phyloP scores from a whole-genome alignment of 2,797 vertebrate genomes.

The Catharus ustulatus region DNA sequence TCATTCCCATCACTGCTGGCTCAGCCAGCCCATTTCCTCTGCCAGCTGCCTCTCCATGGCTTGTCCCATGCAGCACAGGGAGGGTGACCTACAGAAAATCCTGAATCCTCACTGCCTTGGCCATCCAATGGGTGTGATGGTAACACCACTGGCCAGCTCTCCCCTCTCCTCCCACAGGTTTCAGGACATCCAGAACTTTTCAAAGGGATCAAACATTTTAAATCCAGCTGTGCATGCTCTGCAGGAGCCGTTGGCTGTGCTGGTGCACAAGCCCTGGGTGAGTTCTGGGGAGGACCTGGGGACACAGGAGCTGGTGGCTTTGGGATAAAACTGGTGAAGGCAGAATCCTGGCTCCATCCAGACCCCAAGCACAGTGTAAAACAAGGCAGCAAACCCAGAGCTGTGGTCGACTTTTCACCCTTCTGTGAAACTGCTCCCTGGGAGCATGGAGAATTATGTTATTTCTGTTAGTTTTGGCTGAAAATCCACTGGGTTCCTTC shows the following conservation, averaged over 20 bases:
- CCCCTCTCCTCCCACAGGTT: accelerated
- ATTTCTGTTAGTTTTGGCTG: not conserved
- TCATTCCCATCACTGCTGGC: not conserved
- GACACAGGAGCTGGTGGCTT: not conserved
- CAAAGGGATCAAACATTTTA: not conserved
- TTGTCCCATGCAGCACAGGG: not conserved
- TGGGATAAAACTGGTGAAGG: not conserved
- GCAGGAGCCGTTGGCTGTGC: not conserved
- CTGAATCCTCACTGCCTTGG: accelerated
- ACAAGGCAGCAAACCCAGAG: not conserved
- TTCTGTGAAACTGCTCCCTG: not conserved
- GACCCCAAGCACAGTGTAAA: accelerated
- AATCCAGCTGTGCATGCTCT: not conserved
- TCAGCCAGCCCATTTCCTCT: not conserved
- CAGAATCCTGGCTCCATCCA: not conserved
- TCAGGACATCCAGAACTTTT: not conserved
- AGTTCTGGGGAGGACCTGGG: not conserved
- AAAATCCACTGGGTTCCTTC: not conserved
- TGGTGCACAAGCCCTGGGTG: not conserved
- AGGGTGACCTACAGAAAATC: not conserved
- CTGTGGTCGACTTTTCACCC: not conserved
- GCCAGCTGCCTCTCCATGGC: not conserved
- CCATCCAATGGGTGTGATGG: not conserved
- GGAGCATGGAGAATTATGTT: not conserved
- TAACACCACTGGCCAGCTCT: not conserved